These are phyloP conservation scores for Rotaria sp. DNA, from an alignment of 2,888 invertebrate genomes.

Conservation along the genomic window DNA sequence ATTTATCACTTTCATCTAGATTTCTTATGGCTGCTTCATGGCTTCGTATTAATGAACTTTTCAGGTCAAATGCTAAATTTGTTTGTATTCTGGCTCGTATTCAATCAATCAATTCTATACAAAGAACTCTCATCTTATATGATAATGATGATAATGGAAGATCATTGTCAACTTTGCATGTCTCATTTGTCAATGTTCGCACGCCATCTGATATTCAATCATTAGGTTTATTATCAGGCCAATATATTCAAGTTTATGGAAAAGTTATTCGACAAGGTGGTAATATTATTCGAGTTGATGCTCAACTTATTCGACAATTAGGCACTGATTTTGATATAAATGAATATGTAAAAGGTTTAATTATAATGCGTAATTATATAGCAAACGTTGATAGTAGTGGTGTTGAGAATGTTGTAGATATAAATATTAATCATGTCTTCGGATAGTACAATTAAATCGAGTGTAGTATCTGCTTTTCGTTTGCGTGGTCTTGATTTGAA, in stretches of 20 bases:
- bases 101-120: background rate
- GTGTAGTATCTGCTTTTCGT: background rate
- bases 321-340: background rate
- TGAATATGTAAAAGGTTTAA: background rate
- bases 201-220: background rate
- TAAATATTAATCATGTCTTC: background rate
- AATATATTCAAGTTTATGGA: conserved; percentile 2
- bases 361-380: background rate
- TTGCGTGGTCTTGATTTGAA: conserved; percentile 16
- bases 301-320: background rate
- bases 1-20: background rate
- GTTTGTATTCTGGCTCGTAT: background rate
- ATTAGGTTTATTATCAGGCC: background rate
- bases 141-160: background rate
- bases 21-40: background rate
- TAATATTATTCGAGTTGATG: background rate
- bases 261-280: background rate
- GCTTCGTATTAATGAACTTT: background rate
- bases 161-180: background rate
- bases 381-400: background rate
- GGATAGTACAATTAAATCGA: background rate
- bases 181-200: background rate
- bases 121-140: background rate
- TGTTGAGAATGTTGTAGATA: background rate
- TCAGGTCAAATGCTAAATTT: background rate